These are phyloP conservation scores for Porites evermanni DNA, from an alignment of 92 coral and sea anemone species.

Conservation along the genomic window DNA sequence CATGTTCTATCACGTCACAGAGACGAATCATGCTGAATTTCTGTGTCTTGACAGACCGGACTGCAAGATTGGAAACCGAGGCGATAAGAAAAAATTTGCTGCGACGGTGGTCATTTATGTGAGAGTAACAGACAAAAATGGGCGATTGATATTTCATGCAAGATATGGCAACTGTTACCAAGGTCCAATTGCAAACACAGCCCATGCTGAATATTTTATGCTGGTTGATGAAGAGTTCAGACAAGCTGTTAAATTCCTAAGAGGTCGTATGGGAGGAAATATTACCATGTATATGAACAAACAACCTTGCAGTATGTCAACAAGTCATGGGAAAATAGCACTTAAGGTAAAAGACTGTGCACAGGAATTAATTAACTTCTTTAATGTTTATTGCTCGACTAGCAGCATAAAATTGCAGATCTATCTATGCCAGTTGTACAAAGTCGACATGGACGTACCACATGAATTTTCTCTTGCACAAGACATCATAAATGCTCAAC, in stretches of 20 bases:
- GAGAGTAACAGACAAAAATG: constrained; percentile 4
- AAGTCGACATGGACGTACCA: constrained; percentile 5
- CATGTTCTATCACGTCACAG: constrained; percentile 44
- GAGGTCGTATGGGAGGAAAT: constrained; percentile 16
- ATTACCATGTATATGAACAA: constrained; percentile 35
- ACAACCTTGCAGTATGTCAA: constrained; percentile 42
- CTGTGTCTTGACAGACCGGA: not conserved
- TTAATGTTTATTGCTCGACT: not conserved
- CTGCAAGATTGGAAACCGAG: constrained; percentile 21
- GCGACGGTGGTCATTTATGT: constrained; percentile 42
- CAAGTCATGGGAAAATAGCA: not conserved
- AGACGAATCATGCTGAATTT: not conserved
- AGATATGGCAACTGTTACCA: constrained; percentile 45
- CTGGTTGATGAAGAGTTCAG: constrained; percentile 34
- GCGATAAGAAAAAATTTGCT: constrained; percentile 10
- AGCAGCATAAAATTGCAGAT: constrained; percentile 7
- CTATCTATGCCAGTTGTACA: constrained; percentile 42
- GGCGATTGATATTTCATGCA: constrained; percentile 31
- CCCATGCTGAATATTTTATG: constrained; percentile 48
- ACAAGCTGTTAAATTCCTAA: constrained; percentile 16
- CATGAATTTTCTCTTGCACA: not conserved
- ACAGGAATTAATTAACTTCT: constrained; percentile 20
- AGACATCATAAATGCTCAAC: constrained; percentile 19
- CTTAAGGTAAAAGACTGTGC: constrained; percentile 35
- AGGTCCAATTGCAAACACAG: constrained; percentile 8